Evolutionary conservation across 2,888 invertebrate genomes (phyloP).

Genomic region (Polymixis lichenea): DNA sequence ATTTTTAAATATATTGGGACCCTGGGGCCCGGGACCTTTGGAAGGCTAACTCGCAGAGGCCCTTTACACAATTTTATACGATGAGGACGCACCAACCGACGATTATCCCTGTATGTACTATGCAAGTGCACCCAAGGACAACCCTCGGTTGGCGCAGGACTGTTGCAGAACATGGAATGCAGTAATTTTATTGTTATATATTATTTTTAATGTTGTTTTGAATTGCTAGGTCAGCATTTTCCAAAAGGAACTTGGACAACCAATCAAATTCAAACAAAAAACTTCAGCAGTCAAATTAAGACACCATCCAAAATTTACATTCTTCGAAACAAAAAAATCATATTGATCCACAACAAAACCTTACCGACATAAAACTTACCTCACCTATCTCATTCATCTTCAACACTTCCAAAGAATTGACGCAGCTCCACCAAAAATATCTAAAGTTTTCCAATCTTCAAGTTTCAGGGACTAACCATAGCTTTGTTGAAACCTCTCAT

Average conservation of each 20-base stretch:
- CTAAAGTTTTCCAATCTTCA: slow-evolving; percentile 59
- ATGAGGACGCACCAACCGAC: background rate
- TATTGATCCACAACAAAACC: background rate
- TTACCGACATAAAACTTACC: background rate
- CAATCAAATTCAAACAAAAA: too few relatives aligned
- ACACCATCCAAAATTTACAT: background rate
- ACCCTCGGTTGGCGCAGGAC: background rate
- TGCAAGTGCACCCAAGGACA: background rate
- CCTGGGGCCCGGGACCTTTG: too few relatives aligned
- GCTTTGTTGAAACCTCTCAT: slow-evolving; percentile 41
- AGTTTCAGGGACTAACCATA: slow-evolving; percentile 41
- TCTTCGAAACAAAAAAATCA: background rate
- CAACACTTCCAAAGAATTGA: slow-evolving; percentile 40
- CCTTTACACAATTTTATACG: background rate
- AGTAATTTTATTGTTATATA: too few relatives aligned
- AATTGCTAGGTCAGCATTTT: too few relatives aligned
- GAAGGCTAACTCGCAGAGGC: background rate
- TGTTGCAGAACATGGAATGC: background rate
- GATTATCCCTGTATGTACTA: background rate
- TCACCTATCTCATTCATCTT: slow-evolving; percentile 28
- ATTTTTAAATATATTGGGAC: too few relatives aligned
- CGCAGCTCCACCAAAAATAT: slow-evolving; percentile 37
- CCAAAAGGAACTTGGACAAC: background rate
- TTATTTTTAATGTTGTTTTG: too few relatives aligned
- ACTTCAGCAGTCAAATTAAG: background rate